Evolutionary conservation across 2,888 invertebrate genomes (phyloP).

Genomic region (Caenorhabditis virilis): DNA sequence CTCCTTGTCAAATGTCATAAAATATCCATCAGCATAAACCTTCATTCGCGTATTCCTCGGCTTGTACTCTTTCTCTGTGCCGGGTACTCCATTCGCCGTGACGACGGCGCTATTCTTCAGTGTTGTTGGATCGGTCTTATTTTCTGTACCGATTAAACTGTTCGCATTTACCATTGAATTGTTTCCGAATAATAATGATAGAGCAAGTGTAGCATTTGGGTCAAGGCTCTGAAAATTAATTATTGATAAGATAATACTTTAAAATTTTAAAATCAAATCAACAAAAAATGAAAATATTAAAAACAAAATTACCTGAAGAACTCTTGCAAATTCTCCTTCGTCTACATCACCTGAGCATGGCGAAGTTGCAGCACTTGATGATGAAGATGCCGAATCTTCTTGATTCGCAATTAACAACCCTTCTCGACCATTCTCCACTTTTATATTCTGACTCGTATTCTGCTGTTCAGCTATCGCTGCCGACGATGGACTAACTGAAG

Average conservation of each 20-base stretch:
- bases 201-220: neutral
- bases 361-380: neutral
- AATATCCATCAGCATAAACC: conserved; percentile 36
- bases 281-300: neutral
- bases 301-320: neutral
- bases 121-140: neutral
- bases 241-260: too few relatives aligned
- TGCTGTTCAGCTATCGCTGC: too few relatives aligned
- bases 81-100: neutral
- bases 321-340: too few relatives aligned
- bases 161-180: too few relatives aligned
- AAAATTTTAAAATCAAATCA: too few relatives aligned
- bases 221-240: neutral
- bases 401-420: too few relatives aligned
- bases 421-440: too few relatives aligned
- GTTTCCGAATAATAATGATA: too few relatives aligned
- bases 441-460: too few relatives aligned
- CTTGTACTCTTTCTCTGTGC: conserved; percentile 12
- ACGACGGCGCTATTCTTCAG: neutral
- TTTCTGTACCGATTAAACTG: too few relatives aligned
- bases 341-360: neutral
- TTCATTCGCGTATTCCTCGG: conserved; percentile 26
- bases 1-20: conserved; percentile 39
- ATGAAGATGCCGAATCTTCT: neutral
- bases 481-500: neutral